Base-by-base conservation (phyloP, 1,140 invertebrate genomes). In the Acromyrmex echinatior region DNA sequence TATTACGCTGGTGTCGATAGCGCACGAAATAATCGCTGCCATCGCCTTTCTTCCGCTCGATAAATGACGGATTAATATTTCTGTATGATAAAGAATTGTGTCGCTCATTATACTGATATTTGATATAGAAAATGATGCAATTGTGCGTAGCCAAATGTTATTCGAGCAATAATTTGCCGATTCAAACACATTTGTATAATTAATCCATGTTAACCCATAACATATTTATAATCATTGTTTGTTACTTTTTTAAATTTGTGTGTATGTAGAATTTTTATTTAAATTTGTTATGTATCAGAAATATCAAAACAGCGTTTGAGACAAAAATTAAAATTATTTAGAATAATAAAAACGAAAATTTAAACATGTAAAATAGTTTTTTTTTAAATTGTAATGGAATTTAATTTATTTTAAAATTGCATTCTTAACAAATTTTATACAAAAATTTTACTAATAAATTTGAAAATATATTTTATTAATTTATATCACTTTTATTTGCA, bases 51-150 rank as follows among this genome's bases (percentile, higher is more conserved):
- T 74, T 60, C 39, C 16, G 14, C 74, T 73, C 66, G 3, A 7
- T 21, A 10, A 73, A 60, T 53, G 53, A 31, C 1, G 66, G 6
- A 82, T 49, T 82, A 82, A 73, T 73, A 58, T 60, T 82, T 82
- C 16, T 45, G 10, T 10, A 18, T 25, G 12, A 60, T 49, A 39
- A 73, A 74, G 53, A 82, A 82, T 60, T 31, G 12, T n/a, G n/a
- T 4, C 16, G 5, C 4, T 31, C 21, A 25, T 73, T 60, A 35
- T 31, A n/a, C 10, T 56, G 35, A 53, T 39, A 80, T 49, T 39
- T 16, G n/a, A 21, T 58, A 18, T 45, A 58, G 16, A 81, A 58
- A 35, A 18, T n/a, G 10, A 58, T 35, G 21, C 31, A 9, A 39
- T 53, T 45, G 21, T 45, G 28, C 35, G 9, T 49, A 31, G 16